Evolutionary conservation across 2,113 vertebrate genomes (phyloP).

Genomic region (Circaetus gallicus): DNA sequence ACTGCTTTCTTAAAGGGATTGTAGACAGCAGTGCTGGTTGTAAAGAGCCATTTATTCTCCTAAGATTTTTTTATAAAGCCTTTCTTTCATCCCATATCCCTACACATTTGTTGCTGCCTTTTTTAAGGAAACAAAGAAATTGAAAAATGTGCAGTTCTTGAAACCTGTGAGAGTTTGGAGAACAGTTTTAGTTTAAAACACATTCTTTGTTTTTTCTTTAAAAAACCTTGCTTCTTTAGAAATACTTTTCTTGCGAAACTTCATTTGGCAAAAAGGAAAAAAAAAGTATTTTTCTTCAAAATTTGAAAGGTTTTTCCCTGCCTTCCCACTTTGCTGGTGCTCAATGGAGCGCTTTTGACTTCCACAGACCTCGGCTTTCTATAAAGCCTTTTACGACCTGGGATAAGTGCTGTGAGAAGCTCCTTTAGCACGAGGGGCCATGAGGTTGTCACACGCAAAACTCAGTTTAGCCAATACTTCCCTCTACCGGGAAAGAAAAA

Average conservation of each 20-base stretch:
- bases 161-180: background rate
- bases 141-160: background rate
- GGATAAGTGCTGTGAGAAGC: background rate
- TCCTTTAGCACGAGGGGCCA: background rate
- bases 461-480: conserved; percentile 51
- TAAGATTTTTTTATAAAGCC: background rate
- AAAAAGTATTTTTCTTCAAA: background rate
- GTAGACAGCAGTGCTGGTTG: background rate
- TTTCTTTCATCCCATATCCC: background rate
- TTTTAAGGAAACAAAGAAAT: background rate
- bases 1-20: background rate
- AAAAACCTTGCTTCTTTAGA: background rate
- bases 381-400: background rate
- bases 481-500: conserved; percentile 37
- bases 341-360: background rate
- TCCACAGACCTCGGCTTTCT: background rate
- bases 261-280: background rate
- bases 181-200: background rate
- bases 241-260: background rate
- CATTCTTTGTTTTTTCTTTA: background rate
- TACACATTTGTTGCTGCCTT: background rate
- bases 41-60: background rate
- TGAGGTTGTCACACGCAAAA: accelerated
- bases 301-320: background rate
- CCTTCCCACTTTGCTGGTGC: background rate